Base-by-base conservation (phyloP, 1,140 invertebrate genomes). In the Anadara kagoshimensis region DNA sequence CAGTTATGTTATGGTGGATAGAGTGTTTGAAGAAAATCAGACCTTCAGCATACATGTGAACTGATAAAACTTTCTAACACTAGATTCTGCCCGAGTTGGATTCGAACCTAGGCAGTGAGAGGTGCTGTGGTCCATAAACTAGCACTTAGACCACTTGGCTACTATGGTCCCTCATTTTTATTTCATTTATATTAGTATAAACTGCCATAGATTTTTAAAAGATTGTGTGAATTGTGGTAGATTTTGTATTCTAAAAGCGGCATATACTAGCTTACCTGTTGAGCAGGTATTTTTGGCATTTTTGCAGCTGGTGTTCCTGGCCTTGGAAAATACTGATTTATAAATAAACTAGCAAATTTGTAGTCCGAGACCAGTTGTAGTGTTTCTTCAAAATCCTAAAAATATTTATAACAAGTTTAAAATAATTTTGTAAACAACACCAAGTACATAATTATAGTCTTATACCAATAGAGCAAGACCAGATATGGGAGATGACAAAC, bases 281-380 rank as follows among this genome's bases (percentile, higher is more conserved):
- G 92, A 0, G 95, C 92, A 0, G 96, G 94, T 65, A 96, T 91
- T 83, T 94, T 92, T 8, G 91, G 89, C 94, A 99, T 95, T 82
- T 93, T 93, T 10, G 97, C 97, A 8, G 98, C 98, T 0, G 96
- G 96, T 0, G 98, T 99, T 0, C 97, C 97, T 0, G 97, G 96
- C 58, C 98, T 89, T 0, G 98, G 95, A 83, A 95, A 99, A 89
- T 98, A 99, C 89, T 99, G 97, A 90, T 99, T 99, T 71, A 99
- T 99, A 87, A 98, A 99, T 5, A 99, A 90, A 81, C 94, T 95
- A 0, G 97, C 94, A 88, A 99, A 99, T 80, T 94, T 93, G 84
- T 98, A 97, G 85, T 96, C 93, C 65, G 90, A 87, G 82, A 98
- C 97, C 0, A 99, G 89, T 5, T 90, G 87, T 91, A 98, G 90